A percentile compares a stretch with the other conserved stretches of the same genome.
These are phyloP conservation scores for Petroica traversi DNA, from an alignment of 2,113 vertebrate genomes.

Conservation along the genomic window DNA sequence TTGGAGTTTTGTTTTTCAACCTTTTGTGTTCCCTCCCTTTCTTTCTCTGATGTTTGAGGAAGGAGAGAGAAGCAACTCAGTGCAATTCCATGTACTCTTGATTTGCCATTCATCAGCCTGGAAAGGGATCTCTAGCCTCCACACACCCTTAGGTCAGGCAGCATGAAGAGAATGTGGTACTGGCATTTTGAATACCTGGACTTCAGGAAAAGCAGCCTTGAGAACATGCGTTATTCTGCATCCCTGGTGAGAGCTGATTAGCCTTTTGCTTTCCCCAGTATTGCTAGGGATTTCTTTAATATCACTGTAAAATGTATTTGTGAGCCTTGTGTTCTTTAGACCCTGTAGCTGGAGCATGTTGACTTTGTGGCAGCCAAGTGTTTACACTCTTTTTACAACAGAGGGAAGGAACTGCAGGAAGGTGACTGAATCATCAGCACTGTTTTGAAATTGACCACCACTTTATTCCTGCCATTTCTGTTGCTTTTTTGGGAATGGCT, in stretches of 20 bases:
- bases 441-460: background rate
- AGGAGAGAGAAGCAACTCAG: background rate
- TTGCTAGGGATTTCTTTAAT: background rate
- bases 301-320: background rate
- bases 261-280: background rate
- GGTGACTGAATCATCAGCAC: background rate
- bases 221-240: background rate
- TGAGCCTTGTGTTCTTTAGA: background rate
- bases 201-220: background rate
- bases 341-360: background rate
- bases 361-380: background rate
- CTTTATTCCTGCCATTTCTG: background rate
- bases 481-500: background rate
- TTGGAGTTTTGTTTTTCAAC: background rate
- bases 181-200: background rate
- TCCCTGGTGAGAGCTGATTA: background rate
- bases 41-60: background rate
- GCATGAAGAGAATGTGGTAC: background rate
- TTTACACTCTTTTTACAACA: background rate
- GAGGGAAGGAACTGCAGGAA: background rate
- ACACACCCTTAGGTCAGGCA: background rate
- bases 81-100: background rate
- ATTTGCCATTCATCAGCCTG: background rate
- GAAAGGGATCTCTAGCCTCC: background rate
- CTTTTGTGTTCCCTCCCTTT: background rate